Evolutionary conservation across 2,113 vertebrate genomes (phyloP).

Genomic region (Crypturellus undulatus): DNA sequence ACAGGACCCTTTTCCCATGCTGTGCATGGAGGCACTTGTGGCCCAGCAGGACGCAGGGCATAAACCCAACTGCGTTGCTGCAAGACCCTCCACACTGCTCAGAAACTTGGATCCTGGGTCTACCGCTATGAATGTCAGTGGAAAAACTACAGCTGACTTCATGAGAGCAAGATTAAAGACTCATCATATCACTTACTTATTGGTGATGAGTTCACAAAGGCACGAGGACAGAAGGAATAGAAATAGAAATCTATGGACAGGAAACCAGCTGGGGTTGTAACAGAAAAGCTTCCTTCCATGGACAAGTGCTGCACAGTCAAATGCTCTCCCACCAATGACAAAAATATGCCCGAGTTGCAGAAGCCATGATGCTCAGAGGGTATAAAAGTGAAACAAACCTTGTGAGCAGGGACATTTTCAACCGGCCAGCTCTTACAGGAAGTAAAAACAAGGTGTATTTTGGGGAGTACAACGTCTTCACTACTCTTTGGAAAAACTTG

Average conservation of each 20-base stretch:
- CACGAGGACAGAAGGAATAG: background rate
- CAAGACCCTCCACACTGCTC: accelerated
- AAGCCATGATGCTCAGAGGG: background rate
- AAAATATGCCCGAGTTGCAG: background rate
- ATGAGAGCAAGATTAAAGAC: background rate
- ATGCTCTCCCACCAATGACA: background rate
- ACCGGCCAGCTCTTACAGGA: background rate
- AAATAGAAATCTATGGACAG: background rate
- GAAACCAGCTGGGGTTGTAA: background rate
- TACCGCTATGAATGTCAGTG: background rate
- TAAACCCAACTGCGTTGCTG: background rate
- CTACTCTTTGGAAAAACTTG: background rate
- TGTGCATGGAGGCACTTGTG: background rate
- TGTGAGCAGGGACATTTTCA: background rate
- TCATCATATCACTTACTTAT: background rate
- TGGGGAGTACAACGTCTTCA: background rate
- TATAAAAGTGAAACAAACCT: background rate
- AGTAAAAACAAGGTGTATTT: background rate
- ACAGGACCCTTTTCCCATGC: accelerated
- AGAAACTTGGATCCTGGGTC: background rate
- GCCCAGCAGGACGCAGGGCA: background rate
- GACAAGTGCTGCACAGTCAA: background rate
- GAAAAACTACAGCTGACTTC: background rate
- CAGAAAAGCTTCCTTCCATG: background rate
- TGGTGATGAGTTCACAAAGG: background rate